Evolutionary conservation across 2,888 invertebrate genomes (phyloP).

Genomic region (Aporophyla lueneburgensis): DNA sequence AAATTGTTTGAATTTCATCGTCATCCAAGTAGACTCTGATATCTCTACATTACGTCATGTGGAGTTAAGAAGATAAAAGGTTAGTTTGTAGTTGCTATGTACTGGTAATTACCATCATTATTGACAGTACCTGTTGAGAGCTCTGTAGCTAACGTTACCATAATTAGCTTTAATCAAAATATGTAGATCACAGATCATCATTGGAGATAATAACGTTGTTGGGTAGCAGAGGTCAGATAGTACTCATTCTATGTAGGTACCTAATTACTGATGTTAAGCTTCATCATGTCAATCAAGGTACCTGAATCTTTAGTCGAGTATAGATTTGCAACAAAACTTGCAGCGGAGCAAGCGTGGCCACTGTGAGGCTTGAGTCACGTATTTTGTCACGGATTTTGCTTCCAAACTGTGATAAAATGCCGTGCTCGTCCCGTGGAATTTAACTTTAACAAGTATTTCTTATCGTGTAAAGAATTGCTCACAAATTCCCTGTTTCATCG

Average conservation of each 20-base stretch:
- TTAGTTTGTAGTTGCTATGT: too few species aligned
- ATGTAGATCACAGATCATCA: slow-evolving; percentile 49
- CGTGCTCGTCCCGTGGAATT: too few species aligned
- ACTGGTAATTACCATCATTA: slow-evolving; percentile 8
- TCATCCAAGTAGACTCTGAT: not conserved
- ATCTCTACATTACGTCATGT: not conserved
- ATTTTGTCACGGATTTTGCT: too few species aligned
- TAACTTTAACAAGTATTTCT: not conserved
- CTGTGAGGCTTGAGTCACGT: too few species aligned
- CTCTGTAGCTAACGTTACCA: not conserved
- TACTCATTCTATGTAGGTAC: not conserved
- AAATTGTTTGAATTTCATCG: not conserved
- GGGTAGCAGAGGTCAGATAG: slow-evolving; percentile 29
- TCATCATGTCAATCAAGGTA: too few species aligned
- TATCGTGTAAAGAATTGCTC: not conserved
- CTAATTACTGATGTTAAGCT: slow-evolving; percentile 10
- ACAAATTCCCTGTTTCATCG: too few species aligned
- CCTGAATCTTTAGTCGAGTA: not conserved
- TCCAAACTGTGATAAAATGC: too few species aligned
- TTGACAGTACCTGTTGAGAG: not conserved
- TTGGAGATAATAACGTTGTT: slow-evolving; percentile 32
- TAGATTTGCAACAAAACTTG: not conserved
- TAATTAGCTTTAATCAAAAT: slow-evolving; percentile 46
- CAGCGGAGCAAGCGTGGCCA: not conserved
- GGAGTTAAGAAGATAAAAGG: not conserved